Conservation (phyloP, 2,797 vertebrate species). For the Lates japonicus region DNA sequence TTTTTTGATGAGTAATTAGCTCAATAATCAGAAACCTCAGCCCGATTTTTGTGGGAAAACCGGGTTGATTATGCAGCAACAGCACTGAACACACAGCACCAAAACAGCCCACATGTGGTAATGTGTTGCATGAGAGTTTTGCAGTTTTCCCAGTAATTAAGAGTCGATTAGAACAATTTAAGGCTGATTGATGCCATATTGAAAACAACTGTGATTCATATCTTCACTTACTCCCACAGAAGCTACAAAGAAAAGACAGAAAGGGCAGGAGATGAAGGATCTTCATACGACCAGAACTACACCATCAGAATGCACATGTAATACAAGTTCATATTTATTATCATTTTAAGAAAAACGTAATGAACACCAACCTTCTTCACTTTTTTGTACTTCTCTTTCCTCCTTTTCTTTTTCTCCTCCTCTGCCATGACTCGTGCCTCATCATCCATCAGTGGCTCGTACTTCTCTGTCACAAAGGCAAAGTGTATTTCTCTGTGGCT, state of each 20-base stretch:
- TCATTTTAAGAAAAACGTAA: background rate
- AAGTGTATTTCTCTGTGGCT: conserved; percentile 78
- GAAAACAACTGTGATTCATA: background rate
- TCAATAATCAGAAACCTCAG: background rate
- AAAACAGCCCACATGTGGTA: background rate
- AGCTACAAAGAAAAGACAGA: conserved; percentile 9
- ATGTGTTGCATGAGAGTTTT: background rate
- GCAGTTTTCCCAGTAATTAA: background rate
- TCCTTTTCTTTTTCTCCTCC: conserved; percentile 80
- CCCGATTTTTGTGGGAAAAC: background rate
- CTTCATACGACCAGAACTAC: background rate
- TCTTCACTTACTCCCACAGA: conserved; percentile 13
- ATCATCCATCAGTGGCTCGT: conserved; percentile 83
- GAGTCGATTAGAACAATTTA: background rate
- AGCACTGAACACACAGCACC: background rate
- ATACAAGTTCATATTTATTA: background rate
- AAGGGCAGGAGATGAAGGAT: too few relatives aligned
- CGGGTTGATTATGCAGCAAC: background rate
- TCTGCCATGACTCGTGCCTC: conserved; percentile 51
- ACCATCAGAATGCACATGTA: background rate
- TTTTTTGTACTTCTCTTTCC: conserved; percentile 88
- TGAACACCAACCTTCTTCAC: conserved; percentile 88
- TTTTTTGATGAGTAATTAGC: background rate
- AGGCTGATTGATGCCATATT: conserved; percentile 9
- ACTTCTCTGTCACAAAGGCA: conserved; percentile 82